Evolutionary conservation across 2,888 invertebrate species (phyloP).

Genomic region (Odontomyia ornata): DNA sequence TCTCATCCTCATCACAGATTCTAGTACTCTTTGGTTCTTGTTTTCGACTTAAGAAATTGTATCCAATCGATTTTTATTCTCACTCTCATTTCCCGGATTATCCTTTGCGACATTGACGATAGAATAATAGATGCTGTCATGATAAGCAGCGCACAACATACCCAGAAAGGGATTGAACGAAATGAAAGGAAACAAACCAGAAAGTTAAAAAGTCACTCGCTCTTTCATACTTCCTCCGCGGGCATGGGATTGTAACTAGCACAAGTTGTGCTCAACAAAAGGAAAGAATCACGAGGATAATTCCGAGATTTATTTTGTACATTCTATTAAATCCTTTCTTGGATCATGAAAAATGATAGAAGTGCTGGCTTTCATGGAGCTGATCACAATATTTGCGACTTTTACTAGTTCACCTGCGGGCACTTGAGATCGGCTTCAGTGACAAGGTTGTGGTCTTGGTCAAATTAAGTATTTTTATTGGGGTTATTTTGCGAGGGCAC

Average conservation of each 20-base stretch:
- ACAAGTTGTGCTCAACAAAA: neutral
- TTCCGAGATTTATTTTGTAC: constrained; percentile 25
- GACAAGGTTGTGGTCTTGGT: neutral
- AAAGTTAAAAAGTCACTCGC: neutral
- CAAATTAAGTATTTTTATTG: neutral
- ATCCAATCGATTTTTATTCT: constrained; percentile 33
- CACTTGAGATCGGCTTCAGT: neutral
- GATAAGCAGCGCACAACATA: neutral
- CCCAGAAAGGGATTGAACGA: neutral
- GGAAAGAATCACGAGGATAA: neutral
- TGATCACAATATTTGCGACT: constrained; percentile 24
- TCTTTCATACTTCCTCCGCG: neutral
- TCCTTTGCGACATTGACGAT: constrained; percentile 32
- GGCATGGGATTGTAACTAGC: neutral
- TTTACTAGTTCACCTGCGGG: neutral
- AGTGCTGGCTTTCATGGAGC: neutral
- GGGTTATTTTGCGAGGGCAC: no score
- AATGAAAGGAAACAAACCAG: neutral
- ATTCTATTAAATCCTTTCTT: constrained; percentile 30
- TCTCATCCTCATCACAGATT: neutral
- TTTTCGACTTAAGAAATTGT: constrained; percentile 32
- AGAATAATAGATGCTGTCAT: constrained; percentile 9
- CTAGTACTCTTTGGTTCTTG: neutral
- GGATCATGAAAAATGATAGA: constrained; percentile 16
- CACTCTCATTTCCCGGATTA: constrained; percentile 10